A percentile compares a stretch with the other conserved stretches of the same genome.
Evolutionary conservation across 2,113 vertebrate species (phyloP).

Genomic region (Oryctolagus cuniculus): DNA sequence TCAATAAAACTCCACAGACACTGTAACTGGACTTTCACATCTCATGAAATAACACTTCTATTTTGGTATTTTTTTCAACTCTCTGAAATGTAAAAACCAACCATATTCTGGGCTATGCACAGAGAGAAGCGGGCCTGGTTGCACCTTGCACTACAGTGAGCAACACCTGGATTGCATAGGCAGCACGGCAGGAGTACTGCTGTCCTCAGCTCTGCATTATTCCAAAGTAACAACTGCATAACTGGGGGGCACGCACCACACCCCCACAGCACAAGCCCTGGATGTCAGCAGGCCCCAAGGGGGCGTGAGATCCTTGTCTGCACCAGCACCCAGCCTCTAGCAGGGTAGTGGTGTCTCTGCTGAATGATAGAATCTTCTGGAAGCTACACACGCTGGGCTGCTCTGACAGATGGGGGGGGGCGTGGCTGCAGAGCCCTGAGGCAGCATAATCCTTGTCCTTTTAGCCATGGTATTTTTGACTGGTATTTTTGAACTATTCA

Average conservation of each 20-base stretch:
- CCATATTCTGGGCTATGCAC: background rate
- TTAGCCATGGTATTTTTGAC: background rate
- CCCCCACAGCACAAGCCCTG: background rate
- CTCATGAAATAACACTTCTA: background rate
- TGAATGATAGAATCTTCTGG: background rate
- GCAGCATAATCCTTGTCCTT: background rate
- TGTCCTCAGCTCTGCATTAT: background rate
- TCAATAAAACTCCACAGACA: background rate
- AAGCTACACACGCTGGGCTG: accelerated
- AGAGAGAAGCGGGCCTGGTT: background rate
- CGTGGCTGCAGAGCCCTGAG: background rate
- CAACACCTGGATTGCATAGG: background rate
- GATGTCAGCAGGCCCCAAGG: background rate
- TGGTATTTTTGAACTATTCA: background rate
- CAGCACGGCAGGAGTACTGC: accelerated
- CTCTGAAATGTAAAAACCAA: background rate
- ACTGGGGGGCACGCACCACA: background rate
- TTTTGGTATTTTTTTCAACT: background rate
- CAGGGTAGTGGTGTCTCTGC: background rate
- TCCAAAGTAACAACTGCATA: background rate
- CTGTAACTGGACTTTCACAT: background rate
- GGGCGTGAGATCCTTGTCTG: background rate
- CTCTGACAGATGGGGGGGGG: too few species aligned
- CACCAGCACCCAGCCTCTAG: background rate
- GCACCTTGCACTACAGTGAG: background rate